Evolutionary conservation across 2,888 invertebrate genomes (phyloP), one percentile per base, ranked within the genome.

Genomic region (Heteromurus nitidus): DNA sequence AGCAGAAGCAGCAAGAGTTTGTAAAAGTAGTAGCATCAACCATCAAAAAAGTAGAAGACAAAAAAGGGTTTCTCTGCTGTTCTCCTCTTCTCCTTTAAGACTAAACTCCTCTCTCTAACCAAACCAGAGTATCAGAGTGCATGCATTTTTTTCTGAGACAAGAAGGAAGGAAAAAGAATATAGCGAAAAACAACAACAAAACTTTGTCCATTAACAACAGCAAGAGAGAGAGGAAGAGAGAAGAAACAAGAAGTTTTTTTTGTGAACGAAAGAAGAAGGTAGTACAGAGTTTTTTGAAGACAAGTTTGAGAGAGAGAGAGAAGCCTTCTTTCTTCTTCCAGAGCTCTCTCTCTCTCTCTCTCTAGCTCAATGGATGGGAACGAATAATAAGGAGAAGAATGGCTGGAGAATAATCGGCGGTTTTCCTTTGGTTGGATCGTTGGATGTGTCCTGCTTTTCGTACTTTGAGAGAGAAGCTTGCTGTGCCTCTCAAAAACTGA

Each of bases 151-250:
- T 5, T 47, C 11, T 30, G 47, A 67, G 47, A 9, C 26, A 67
- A 42, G n/a, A 65, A 16, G 47, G n/a, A 3, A 16, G 47, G n/a
- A 3, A 16, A 5, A 11, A 16, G 47, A 16, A 47, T 47, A 47
- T 16, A 5, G 36, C 42, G 13, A 65, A 26, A 53, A 69, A 36
- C 69, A 70, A 18, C 69, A 70, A 70, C n/a, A n/a, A 55, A 68
- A 70, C 55, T 70, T 70, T 70, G 55, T 70, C 69, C 69, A 70
- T 70, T 70, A 70, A 58, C 69, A 50, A 31, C 69, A 70, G n/a
- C 36, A 44, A 44, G 50, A 36, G 24, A 20, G 13, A 65, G 24
- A 36, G 24, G 31, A 20, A 65, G 24, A 20, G 13, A 42, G 22
- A 42, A 16, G 24, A 28, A 28, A 11, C 28, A 65, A 42, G 24